Evolutionary conservation across 2,888 invertebrate species (phyloP).

Genomic region (Mesodorylaimus sp.): DNA sequence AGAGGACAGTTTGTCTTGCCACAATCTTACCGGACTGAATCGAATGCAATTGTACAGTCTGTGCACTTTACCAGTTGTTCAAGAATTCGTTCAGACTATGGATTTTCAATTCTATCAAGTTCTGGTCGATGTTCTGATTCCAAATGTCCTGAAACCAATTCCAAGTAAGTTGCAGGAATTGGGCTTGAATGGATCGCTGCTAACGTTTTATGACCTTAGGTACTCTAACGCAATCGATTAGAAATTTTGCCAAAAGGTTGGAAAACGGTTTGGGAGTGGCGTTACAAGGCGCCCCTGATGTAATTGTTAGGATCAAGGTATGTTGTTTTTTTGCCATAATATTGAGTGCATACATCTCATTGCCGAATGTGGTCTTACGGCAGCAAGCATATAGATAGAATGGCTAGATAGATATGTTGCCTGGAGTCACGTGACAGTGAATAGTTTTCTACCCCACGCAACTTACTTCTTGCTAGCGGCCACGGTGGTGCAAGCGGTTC

Average conservation of each 20-base stretch:
- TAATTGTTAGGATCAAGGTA: constrained; percentile 61
- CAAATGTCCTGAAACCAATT: constrained; percentile 81
- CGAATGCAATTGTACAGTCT: constrained; percentile 29
- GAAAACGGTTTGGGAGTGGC: constrained; percentile 68
- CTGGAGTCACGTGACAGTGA: no score
- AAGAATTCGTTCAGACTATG: constrained; percentile 33
- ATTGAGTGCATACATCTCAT: background rate
- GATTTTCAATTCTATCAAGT: constrained; percentile 67
- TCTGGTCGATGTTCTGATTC: constrained; percentile 81
- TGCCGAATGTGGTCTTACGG: background rate
- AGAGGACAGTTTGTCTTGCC: background rate
- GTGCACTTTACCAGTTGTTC: constrained; percentile 32
- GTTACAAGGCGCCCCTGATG: constrained; percentile 60
- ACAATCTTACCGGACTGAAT: constrained; percentile 18
- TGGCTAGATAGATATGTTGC: no score
- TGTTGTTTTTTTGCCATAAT: no score
- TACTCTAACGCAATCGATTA: constrained; percentile 71
- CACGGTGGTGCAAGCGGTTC: no score
- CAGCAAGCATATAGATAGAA: background rate
- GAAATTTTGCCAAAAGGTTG: constrained; percentile 78
- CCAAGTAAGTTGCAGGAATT: constrained; percentile 48
- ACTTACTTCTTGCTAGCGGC: no score
- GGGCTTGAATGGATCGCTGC: no score
- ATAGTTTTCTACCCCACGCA: no score
- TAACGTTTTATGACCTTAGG: constrained; percentile 31